Evolutionary conservation across 2,113 vertebrate genomes (phyloP).

Genomic region (Hypanus sabinus): DNA sequence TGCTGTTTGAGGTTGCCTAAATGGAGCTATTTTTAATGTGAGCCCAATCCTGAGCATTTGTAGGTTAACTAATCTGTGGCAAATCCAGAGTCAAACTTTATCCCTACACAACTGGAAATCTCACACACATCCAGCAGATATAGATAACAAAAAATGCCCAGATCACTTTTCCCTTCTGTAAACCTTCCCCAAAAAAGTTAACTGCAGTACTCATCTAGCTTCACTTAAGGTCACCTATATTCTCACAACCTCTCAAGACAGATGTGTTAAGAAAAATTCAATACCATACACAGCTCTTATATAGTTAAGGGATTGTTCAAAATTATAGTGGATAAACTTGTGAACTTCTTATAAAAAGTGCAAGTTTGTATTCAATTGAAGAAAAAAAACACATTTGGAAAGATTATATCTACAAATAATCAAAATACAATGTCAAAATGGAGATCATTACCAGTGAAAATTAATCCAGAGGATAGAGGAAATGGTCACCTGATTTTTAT

Average conservation of each 20-base stretch:
- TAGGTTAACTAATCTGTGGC: not conserved
- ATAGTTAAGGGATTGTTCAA: not conserved
- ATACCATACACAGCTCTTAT: not conserved
- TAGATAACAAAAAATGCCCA: not conserved
- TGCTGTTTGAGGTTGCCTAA: not conserved
- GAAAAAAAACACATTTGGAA: constrained; percentile 13
- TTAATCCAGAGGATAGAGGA: not conserved
- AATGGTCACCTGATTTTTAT: not conserved
- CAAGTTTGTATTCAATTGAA: not conserved
- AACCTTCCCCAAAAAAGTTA: not conserved
- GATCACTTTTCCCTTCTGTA: no score
- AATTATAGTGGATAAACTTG: not conserved
- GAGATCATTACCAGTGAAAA: constrained; percentile 44
- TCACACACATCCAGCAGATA: not conserved
- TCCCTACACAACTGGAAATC: not conserved
- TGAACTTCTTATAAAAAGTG: not conserved
- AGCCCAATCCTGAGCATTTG: not conserved
- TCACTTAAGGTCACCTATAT: not conserved
- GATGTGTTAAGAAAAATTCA: not conserved
- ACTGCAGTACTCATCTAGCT: not conserved
- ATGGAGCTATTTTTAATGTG: not conserved
- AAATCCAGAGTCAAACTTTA: not conserved
- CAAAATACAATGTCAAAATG: not conserved
- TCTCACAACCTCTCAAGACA: not conserved
- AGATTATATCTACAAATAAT: not conserved